Conservation (phyloP, 2,113 vertebrate species). For the Grantiella picta region DNA sequence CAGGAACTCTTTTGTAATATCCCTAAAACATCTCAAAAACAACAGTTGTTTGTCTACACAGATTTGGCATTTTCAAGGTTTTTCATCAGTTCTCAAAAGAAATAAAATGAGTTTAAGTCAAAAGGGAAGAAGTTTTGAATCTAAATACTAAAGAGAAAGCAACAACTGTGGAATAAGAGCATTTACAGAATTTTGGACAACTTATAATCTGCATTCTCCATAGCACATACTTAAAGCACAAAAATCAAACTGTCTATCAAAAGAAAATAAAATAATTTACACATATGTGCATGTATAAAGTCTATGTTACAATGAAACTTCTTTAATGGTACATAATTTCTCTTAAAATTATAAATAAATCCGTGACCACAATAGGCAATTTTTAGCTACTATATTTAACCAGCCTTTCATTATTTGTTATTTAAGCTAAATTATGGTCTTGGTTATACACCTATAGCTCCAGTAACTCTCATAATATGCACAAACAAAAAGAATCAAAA, state of each 20-base stretch:
- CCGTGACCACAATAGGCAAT: not conserved
- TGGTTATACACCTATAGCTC: not conserved
- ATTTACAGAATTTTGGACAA: not conserved
- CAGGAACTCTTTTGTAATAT: not conserved
- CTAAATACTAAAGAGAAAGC: not conserved
- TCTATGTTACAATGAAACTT: not conserved
- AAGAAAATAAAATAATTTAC: not conserved
- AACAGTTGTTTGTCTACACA: not conserved
- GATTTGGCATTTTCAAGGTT: not conserved
- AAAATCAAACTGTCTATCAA: not conserved
- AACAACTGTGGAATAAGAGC: not conserved
- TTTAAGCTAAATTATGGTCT: not conserved
- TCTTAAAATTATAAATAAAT: not conserved
- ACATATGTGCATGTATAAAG: not conserved
- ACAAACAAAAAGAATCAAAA: not conserved
- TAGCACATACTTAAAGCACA: rapidly evolving
- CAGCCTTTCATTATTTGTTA: not conserved
- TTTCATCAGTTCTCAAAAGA: not conserved
- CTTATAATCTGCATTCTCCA: not conserved
- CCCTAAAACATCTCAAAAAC: not conserved
- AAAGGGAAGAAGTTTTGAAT: not conserved
- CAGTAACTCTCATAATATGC: not conserved
- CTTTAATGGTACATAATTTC: not conserved
- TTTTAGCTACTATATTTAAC: not conserved
- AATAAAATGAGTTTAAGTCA: not conserved